Evolutionary conservation across 2,797 vertebrate species (phyloP), one percentile per base, ranked within the genome.

Genomic region (Alfaro cultratus): DNA sequence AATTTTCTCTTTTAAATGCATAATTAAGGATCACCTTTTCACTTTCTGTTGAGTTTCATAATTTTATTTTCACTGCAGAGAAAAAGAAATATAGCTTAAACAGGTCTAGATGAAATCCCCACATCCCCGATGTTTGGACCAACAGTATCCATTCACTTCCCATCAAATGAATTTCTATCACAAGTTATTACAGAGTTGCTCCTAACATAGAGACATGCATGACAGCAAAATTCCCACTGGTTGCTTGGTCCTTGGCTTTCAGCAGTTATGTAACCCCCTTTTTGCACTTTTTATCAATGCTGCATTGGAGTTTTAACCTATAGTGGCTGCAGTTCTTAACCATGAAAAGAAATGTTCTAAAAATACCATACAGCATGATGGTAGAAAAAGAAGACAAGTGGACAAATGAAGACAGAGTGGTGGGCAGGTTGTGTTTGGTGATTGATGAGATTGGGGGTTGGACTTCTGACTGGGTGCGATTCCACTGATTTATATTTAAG

Each of bases 401-500:
- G 87, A 74, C 75, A 83, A 80, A 90, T 84, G 86, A 89, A 91
- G 90, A 93, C 73, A 75, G 85, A 92, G 87, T 74, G 82, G 85
- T 88, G 86, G 87, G 85, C 78, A 75, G 85, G 70, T 73, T 85
- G 57, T 86, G 86, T 55, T 43, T 79, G 74, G 89, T 94, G 93
- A 94, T 94, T 94, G 89, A 95, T 94, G 89, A 89, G 86, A 83
- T 87, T 87, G 91, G 92, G 87, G 89, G 90, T 89, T 87, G 81
- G 86, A 90, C 88, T 92, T 89, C 80, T 91, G 91, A 90, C 79
- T 82, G 83, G 80, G 81, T 89, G 91, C 26, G 88, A 90, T 91
- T 92, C 90, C 46, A 76, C 91, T 91, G 94, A 95, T 95, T 95
- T 94, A 95, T 95, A 92, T 94, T 93, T 89, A 91, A 94, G 90